Evolutionary conservation across 2,888 invertebrate species (phyloP).

Genomic region (Phyllotreta striolata): DNA sequence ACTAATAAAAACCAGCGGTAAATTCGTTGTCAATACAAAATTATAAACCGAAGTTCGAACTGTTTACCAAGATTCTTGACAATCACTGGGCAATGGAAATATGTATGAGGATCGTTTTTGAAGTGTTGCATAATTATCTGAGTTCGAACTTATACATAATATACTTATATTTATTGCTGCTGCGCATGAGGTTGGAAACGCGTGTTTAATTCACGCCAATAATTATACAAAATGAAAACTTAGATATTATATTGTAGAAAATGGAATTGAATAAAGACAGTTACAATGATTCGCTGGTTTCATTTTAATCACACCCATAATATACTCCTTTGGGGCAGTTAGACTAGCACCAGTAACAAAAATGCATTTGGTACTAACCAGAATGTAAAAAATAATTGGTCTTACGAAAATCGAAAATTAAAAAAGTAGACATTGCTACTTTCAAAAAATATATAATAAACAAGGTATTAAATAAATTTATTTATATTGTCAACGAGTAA

Average conservation of each 20-base stretch:
- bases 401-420: no score
- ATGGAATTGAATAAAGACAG: conserved; percentile 62
- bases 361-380: no score
- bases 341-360: no score
- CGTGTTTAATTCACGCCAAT: conserved; percentile 53
- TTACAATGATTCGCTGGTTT: conserved; percentile 46
- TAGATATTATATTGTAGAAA: conserved; percentile 56
- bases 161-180: conserved; percentile 57
- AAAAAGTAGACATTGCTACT: background rate
- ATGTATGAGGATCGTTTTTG: conserved; percentile 20
- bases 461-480: conserved; percentile 57
- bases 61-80: conserved; percentile 29
- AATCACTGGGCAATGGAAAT: conserved; percentile 31
- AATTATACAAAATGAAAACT: conserved; percentile 51
- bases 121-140: conserved; percentile 29
- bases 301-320: conserved; percentile 10
- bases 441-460: conserved; percentile 18
- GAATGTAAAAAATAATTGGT: no score
- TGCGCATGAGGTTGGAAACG: conserved; percentile 54
- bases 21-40: no score
- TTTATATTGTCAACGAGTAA: conserved; percentile 59
- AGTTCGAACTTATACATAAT: conserved; percentile 35
- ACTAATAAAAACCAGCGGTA: background rate
- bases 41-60: conserved; percentile 5
- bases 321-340: no score